These are phyloP conservation scores for Amaurobius ferox DNA, from an alignment of 2,888 invertebrate genomes.

Conservation along the genomic window DNA sequence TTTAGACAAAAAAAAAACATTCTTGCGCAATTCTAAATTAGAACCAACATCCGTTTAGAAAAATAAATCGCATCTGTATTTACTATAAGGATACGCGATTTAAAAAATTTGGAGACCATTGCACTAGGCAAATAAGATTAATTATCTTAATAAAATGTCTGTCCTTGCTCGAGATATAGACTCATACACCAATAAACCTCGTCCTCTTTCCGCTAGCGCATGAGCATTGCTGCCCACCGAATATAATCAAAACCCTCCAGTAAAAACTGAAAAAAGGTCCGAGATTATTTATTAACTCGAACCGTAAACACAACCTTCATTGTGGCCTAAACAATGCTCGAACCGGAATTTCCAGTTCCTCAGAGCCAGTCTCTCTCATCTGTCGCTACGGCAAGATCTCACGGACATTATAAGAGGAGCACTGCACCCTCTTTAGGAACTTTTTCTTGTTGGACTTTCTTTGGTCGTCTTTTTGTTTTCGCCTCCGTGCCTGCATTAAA, in stretches of 20 bases:
- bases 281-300: conserved; percentile 61
- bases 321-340: conserved; percentile 59
- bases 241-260: not conserved
- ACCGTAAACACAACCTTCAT: conserved; percentile 61
- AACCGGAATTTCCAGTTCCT: conserved; percentile 66
- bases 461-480: conserved; percentile 10
- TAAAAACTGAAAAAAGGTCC: not conserved
- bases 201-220: no score
- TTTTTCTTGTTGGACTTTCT: conserved; percentile 14
- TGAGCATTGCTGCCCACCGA: not conserved
- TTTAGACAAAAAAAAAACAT: no score
- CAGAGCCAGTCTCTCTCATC: not conserved
- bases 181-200: no score
- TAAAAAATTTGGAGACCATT: no score
- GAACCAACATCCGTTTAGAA: no score
- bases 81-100: no score
- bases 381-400: not conserved
- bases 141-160: no score
- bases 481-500: conserved; percentile 25
- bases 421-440: conserved; percentile 9
- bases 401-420: conserved; percentile 15
- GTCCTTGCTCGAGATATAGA: no score
- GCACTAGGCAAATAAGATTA: no score
- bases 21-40: no score
- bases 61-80: no score